These are phyloP conservation scores for Muscicapa adusta DNA, from an alignment of 2,113 vertebrate species.

Conservation along the genomic window DNA sequence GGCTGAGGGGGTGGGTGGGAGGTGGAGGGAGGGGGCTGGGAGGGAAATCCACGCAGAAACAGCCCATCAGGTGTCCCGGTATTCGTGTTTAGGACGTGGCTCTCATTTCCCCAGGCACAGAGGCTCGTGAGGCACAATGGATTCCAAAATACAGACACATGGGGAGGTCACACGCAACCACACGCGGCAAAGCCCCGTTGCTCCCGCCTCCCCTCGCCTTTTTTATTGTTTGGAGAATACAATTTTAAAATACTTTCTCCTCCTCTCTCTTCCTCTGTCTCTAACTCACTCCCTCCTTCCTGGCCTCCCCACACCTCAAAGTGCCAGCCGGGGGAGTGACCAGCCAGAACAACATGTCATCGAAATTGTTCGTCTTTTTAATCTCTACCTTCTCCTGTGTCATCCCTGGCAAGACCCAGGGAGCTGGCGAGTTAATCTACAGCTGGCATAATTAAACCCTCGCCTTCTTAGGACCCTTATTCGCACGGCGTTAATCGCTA, in stretches of 20 bases:
- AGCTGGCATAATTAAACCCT: background rate
- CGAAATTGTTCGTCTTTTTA: background rate
- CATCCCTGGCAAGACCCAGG: background rate
- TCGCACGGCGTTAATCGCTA: constrained; percentile 1
- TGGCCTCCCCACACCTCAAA: background rate
- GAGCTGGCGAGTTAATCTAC: background rate
- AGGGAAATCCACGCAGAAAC: background rate
- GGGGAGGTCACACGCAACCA: constrained; percentile 41
- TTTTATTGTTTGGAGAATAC: background rate
- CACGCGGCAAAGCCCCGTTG: background rate
- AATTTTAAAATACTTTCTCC: constrained; percentile 4
- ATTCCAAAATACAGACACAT: constrained; percentile 13
- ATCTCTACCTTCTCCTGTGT: constrained; percentile 28
- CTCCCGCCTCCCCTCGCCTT: background rate
- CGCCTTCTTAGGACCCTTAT: background rate
- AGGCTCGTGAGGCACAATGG: constrained; percentile 35
- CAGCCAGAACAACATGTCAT: background rate
- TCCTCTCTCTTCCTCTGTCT: background rate
- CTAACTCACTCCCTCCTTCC: background rate
- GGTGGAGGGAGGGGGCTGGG: background rate
- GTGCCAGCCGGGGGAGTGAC: background rate
- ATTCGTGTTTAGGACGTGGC: background rate
- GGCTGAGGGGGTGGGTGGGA: background rate
- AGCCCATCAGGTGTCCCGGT: background rate
- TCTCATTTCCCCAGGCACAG: background rate